These are phyloP conservation scores for Metacarcinus magister DNA, from an alignment of 2,888 invertebrate species.

Conservation along the genomic window DNA sequence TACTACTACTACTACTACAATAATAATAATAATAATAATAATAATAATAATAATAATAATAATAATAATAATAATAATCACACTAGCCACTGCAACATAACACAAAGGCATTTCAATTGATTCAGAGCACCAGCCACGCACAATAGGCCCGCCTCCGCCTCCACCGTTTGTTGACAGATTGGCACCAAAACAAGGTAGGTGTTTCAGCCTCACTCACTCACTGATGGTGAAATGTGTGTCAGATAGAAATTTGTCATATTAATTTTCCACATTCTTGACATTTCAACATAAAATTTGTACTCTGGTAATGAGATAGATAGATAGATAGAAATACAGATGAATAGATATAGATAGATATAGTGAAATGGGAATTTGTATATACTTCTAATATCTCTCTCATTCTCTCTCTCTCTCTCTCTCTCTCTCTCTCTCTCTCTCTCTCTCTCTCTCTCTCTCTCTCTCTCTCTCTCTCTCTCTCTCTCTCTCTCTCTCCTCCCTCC, in stretches of 20 bases:
- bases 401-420: neutral
- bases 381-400: neutral
- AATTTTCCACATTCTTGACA: constrained; percentile 15
- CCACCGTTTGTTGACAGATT: too few species aligned
- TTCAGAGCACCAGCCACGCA: neutral
- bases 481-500: too few species aligned
- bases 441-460: neutral
- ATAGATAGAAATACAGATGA: neutral
- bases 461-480: too few species aligned
- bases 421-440: constrained; percentile 2
- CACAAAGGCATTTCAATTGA: neutral
- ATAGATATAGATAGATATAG: neutral
- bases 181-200: neutral
- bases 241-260: neutral
- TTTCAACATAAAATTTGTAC: neutral
- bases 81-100: too few species aligned
- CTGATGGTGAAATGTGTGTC: neutral
- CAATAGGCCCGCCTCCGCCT: neutral
- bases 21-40: neutral
- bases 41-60: neutral
- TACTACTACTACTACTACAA: neutral
- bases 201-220: neutral
- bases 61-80: neutral
- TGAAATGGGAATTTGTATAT: neutral
- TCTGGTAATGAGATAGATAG: neutral